Base-by-base conservation (phyloP, 2,113 vertebrate species). In the Oxyura jamaicensis region DNA sequence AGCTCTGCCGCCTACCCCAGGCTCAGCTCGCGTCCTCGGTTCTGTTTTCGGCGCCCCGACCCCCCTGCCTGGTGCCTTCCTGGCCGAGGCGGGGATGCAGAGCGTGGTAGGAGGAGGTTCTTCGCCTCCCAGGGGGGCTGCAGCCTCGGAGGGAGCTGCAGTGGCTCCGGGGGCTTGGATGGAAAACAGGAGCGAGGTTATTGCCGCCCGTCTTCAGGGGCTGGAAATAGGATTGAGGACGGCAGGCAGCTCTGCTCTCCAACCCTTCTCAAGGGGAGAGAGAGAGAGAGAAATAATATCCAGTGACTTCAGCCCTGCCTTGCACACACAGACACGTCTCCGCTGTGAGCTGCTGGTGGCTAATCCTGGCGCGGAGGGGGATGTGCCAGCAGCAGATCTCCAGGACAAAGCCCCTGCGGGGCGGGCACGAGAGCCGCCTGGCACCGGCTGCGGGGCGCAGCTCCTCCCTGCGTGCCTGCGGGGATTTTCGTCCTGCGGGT, bases 41-140 rank as follows among this genome's bases (percentile, higher is more conserved):
- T 66, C 77, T 53, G 5, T 48, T 52, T 92, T 26, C 17, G 1
- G 44, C 58, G 13, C 86, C 75, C 69, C 83, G 69, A 17, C 41
- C 19, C 1, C 0, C 62, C 80, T 55, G 21, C 29, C 33, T 5
- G 9, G 23, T 17, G 46, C 76, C 53, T 68, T 72, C 58, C 76
- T 92, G 39, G 13, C n/a, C 0, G 0, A 71, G 50, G 20, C 23
- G 66, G 20, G 35, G 26, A 18, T 31, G 7, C 19, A 19, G 19
- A 50, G 23, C n/a, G 36, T 1, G 0, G n/a, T 62, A 55, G 42
- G 14, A 36, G 10, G 31, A 46, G 44, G 3, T 0, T 79, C 73
- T 73, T 42, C 50, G 29, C 4, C 1, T 90, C 46, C 63, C 13
- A 2, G 62, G n/a, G 13, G 11, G 46, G 75, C 63, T 6, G n/a